These are phyloP conservation scores for Callinectes sapidus DNA, from an alignment of 2,888 invertebrate genomes.

Conservation along the genomic window DNA sequence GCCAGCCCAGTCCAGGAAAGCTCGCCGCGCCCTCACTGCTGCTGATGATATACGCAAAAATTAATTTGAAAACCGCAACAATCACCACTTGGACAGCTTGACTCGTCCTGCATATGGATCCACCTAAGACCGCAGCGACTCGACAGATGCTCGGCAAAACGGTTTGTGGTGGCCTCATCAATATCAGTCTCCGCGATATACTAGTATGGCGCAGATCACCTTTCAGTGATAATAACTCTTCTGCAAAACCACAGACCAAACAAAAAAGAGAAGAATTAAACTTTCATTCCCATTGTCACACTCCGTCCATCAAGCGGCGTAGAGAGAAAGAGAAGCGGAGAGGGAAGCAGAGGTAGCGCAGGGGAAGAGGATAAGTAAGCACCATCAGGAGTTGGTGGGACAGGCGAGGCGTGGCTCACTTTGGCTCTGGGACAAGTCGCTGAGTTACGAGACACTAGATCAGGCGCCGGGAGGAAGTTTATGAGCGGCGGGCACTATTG, in stretches of 20 bases:
- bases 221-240: background rate
- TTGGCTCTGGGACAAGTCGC: constrained; percentile 37
- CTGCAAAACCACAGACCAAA: background rate
- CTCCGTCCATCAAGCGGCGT: background rate
- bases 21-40: background rate
- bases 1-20: background rate
- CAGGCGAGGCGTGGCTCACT: constrained; percentile 34
- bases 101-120: background rate
- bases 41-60: constrained; percentile 1
- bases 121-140: background rate
- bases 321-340: background rate
- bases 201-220: background rate
- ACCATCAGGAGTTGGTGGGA: background rate
- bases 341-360: background rate
- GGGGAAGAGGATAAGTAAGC: background rate
- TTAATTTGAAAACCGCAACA: background rate
- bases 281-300: constrained; percentile 12
- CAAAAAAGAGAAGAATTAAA: background rate
- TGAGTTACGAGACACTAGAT: constrained; percentile 36
- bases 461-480: constrained; percentile 34
- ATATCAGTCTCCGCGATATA: background rate
- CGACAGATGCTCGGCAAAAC: background rate
- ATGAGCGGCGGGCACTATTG: constrained; percentile 36
- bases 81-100: background rate
- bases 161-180: background rate